phyloP scores from a whole-genome alignment of 2,797 vertebrate genomes.

The Oceanodroma leucorhoa region DNA sequence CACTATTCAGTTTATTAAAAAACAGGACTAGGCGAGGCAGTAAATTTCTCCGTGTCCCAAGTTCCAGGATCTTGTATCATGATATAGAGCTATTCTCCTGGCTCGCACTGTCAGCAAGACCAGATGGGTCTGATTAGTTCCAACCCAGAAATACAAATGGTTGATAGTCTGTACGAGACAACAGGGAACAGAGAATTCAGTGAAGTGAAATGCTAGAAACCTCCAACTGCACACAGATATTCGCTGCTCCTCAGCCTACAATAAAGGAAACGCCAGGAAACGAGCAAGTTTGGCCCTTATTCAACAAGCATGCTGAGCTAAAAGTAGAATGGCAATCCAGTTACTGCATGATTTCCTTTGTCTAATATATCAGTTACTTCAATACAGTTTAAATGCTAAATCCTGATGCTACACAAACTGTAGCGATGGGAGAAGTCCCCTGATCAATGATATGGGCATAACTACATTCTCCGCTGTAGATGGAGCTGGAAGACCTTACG shows the following conservation, averaged over 20 bases:
- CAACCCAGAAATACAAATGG: conserved; percentile 65
- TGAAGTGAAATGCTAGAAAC: conserved; percentile 61
- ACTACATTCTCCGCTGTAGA: background rate
- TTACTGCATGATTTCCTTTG: conserved; percentile 38
- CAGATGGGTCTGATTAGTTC: conserved; percentile 68
- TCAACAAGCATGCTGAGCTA: conserved; percentile 47
- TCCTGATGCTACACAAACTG: background rate
- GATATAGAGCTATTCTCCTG: conserved; percentile 41
- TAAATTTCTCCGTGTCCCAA: background rate
- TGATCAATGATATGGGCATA: background rate
- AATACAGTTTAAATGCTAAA: conserved; percentile 18
- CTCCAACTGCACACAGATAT: conserved; percentile 31
- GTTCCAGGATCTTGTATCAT: conserved; percentile 34
- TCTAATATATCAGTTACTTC: conserved; percentile 34
- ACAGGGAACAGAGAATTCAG: conserved; percentile 51
- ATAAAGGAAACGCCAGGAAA: conserved; percentile 49
- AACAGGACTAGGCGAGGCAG: background rate
- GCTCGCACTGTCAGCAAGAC: conserved; percentile 43
- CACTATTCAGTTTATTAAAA: background rate
- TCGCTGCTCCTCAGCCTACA: conserved; percentile 14
- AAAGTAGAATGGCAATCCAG: conserved; percentile 39
- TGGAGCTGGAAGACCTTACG: background rate
- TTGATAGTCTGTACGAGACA: conserved; percentile 59
- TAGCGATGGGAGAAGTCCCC: background rate
- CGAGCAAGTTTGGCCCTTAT: background rate